Conservation (phyloP, 2,888 invertebrate genomes). For the Alviniconcha strummeri region DNA sequence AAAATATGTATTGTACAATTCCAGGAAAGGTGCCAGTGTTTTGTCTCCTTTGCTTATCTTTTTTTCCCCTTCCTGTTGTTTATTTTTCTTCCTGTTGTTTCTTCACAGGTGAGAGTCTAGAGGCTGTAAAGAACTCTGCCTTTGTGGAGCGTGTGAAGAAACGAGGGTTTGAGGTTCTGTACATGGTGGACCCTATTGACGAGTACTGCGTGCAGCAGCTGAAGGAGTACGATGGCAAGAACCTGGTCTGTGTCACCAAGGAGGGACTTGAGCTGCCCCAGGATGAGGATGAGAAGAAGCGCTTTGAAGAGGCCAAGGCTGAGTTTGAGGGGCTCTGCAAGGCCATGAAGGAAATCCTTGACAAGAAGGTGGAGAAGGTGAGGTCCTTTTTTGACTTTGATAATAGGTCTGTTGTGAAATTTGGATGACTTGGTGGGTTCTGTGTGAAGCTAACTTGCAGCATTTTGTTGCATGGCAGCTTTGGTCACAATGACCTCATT, state of each 20-base stretch:
- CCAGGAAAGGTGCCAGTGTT: too few relatives aligned
- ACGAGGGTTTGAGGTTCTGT: conserved; percentile 94
- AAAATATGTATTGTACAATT: too few relatives aligned
- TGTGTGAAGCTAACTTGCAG: too few relatives aligned
- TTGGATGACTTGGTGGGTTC: too few relatives aligned
- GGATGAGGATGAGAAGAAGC: conserved; percentile 96
- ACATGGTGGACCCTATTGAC: conserved; percentile 99
- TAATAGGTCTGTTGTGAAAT: too few relatives aligned
- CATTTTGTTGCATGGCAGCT: too few relatives aligned
- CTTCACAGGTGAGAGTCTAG: conserved; percentile 80
- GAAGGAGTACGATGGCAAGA: conserved; percentile 97
- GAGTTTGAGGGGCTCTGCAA: conserved; percentile 87
- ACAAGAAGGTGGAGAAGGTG: conserved; percentile 96
- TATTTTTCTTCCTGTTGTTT: conserved; percentile 8
- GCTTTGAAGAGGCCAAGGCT: conserved; percentile 87
- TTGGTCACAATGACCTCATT: too few relatives aligned
- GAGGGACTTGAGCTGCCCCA: conserved; percentile 98
- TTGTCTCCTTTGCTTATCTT: too few relatives aligned
- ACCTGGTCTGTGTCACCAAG: conserved; percentile 96
- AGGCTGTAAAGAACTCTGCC: conserved; percentile 95
- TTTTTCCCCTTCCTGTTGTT: too few relatives aligned
- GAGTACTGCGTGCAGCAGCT: conserved; percentile 99
- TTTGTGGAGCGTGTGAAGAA: conserved; percentile 98
- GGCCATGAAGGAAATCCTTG: conserved; percentile 92
- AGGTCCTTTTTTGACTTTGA: neutral